These are phyloP conservation scores for Nylanderia fulva DNA, from an alignment of 1,140 invertebrate genomes.

Conservation along the genomic window DNA sequence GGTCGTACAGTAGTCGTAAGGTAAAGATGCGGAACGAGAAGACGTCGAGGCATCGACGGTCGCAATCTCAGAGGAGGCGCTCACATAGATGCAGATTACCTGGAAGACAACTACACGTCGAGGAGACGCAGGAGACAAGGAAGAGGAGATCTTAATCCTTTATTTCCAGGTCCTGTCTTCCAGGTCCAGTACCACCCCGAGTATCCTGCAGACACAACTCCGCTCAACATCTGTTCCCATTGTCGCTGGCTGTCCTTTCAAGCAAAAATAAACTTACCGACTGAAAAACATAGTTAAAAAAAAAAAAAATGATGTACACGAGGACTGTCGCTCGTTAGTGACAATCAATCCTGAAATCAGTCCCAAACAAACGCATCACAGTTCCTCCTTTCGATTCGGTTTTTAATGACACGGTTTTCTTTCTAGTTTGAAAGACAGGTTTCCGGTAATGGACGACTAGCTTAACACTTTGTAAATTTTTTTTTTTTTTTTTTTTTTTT, in stretches of 20 bases:
- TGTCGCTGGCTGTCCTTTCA: conserved; percentile 84
- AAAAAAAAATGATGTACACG: conserved; percentile 40
- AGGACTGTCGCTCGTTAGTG: conserved; percentile 60
- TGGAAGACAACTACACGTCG: conserved; percentile 55
- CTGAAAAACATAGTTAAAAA: conserved; percentile 37
- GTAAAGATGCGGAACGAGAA: conserved; percentile 60
- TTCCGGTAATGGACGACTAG: conserved; percentile 56
- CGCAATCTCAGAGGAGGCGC: conserved; percentile 34
- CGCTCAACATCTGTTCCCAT: conserved; percentile 83
- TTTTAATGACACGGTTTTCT: conserved; percentile 61
- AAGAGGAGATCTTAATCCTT: conserved; percentile 84
- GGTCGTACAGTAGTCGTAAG: conserved; percentile 67
- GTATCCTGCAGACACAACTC: conserved; percentile 85
- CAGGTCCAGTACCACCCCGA: conserved; percentile 83
- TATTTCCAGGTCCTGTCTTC: conserved; percentile 86
- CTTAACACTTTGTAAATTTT: conserved; percentile 24
- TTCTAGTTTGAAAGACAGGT: conserved; percentile 39
- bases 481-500: no score
- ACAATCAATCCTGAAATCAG: conserved; percentile 56
- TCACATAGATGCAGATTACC: conserved; percentile 54
- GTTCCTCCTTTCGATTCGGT: conserved; percentile 57
- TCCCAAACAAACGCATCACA: conserved; percentile 65
- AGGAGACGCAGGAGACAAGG: conserved; percentile 31
- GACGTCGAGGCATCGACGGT: conserved; percentile 50
- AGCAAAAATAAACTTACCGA: conserved; percentile 69